Evolutionary conservation across 2,797 vertebrate species (phyloP).

Genomic region (Acanthurus lineatus): DNA sequence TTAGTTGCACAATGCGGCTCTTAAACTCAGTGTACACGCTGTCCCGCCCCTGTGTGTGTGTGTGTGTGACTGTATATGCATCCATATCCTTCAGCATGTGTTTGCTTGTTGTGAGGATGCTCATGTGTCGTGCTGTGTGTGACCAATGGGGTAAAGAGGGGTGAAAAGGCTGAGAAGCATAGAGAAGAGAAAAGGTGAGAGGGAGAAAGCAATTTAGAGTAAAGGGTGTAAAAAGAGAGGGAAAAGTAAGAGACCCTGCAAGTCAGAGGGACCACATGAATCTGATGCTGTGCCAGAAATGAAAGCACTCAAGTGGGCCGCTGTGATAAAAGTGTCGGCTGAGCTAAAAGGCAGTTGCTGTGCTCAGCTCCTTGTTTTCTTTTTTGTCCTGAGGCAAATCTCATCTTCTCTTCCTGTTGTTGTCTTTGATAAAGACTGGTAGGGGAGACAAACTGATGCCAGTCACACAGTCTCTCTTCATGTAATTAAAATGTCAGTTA

Average conservation of each 20-base stretch:
- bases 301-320: conserved; percentile 58
- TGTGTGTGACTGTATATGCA: conserved; percentile 36
- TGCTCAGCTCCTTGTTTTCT: conserved; percentile 43
- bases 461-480: conserved; percentile 22
- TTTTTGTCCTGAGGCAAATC: conserved; percentile 47
- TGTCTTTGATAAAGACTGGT: conserved; percentile 51
- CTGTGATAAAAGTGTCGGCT: conserved; percentile 64
- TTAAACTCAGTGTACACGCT: conserved; percentile 39
- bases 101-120: conserved; percentile 15
- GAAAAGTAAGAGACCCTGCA: conserved; percentile 22
- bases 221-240: conserved; percentile 9
- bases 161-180: conserved; percentile 9
- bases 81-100: conserved; percentile 17
- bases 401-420: conserved; percentile 41
- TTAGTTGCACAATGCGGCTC: conserved; percentile 59
- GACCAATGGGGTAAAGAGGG: not conserved
- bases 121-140: not conserved
- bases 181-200: conserved; percentile 1
- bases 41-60: conserved; percentile 20
- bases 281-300: conserved; percentile 58
- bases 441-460: conserved; percentile 18
- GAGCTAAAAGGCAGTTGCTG: conserved; percentile 60
- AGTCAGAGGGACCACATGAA: conserved; percentile 33
- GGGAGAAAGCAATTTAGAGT: conserved; percentile 7
- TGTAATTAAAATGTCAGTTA: conserved; percentile 70